These are phyloP conservation scores for Lysandra bellargus DNA, from an alignment of 2,888 invertebrate species.

Conservation along the genomic window DNA sequence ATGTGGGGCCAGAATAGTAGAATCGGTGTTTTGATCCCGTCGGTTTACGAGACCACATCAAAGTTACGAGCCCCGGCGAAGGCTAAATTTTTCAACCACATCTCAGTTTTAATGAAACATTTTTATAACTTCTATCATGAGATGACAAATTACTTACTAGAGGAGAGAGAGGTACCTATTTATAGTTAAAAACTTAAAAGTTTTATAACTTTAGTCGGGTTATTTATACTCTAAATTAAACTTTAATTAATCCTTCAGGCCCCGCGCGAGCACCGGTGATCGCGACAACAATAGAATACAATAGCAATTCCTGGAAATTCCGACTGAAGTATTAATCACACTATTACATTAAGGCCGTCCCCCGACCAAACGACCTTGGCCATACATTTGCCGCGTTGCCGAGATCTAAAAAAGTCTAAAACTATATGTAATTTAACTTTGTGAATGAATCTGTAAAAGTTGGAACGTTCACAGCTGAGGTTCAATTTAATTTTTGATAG, in stretches of 20 bases:
- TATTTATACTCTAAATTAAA: no score
- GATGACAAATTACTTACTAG: background rate
- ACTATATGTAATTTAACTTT: conserved; percentile 9
- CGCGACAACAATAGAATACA: no score
- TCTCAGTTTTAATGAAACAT: background rate
- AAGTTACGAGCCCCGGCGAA: background rate
- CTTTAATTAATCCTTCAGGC: no score
- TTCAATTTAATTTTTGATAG: background rate
- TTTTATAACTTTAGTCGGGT: no score
- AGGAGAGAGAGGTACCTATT: no score
- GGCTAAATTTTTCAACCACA: conserved; percentile 20
- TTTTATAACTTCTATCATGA: background rate
- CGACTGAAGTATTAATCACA: no score
- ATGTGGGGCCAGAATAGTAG: background rate
- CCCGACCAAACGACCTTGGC: no score
- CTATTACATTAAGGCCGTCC: no score
- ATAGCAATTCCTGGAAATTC: no score
- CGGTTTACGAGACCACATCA: conserved; percentile 23
- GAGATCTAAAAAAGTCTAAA: background rate
- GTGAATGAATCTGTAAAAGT: background rate
- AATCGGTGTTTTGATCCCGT: background rate
- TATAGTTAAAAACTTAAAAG: background rate
- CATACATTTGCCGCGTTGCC: no score
- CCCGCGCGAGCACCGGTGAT: no score
- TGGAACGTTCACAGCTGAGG: background rate